These are phyloP conservation scores for Chlorospingus semifuscus DNA, from an alignment of 2,797 vertebrate genomes.

Conservation along the genomic window DNA sequence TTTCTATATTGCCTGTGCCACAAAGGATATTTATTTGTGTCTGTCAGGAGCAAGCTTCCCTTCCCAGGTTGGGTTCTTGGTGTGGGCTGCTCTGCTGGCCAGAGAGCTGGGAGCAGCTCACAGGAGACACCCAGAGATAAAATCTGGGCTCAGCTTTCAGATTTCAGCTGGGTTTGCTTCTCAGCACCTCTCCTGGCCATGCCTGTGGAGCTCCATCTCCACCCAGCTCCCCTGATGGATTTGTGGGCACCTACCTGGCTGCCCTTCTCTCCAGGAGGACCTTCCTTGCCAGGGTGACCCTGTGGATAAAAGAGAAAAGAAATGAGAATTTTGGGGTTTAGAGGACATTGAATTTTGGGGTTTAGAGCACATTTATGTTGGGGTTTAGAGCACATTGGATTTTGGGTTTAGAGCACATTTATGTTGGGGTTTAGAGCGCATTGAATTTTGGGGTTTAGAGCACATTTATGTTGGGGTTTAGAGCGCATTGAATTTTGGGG, in stretches of 20 bases:
- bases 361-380: too few species aligned
- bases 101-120: background rate
- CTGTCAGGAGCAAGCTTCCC: background rate
- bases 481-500: background rate
- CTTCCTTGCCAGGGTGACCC: constrained; percentile 99
- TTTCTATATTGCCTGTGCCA: background rate
- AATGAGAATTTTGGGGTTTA: background rate
- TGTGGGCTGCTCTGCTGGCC: background rate
- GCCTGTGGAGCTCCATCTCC: background rate
- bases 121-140: background rate
- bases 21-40: background rate
- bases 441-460: background rate
- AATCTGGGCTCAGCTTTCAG: background rate
- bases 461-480: background rate
- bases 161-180: background rate
- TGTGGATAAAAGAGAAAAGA: constrained; percentile 53
- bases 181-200: background rate
- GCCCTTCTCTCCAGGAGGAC: constrained; percentile 93
- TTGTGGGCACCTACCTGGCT: constrained; percentile 78
- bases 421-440: too few species aligned
- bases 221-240: background rate
- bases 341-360: too few species aligned
- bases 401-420: too few species aligned
- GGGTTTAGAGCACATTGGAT: too few species aligned
- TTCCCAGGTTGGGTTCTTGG: background rate